Evolutionary conservation across 2,113 vertebrate genomes (phyloP), one percentile per base, ranked within the genome.

Genomic region (Ia io): DNA sequence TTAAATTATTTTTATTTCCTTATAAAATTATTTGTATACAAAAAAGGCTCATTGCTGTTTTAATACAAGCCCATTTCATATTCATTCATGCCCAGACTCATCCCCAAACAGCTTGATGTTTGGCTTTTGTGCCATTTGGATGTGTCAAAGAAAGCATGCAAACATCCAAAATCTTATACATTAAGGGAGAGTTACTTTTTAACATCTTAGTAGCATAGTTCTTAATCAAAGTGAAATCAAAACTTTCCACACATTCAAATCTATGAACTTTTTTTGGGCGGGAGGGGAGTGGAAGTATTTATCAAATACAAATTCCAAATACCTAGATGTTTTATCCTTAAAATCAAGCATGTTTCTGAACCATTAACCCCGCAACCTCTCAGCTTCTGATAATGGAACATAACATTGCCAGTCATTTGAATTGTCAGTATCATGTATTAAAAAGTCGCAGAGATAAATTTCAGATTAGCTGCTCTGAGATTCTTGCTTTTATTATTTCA

Each of bases 1-100:
- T 93, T 47, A 51, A 85, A 20, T 61, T 65, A 56, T 73, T 90
- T 90, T 59, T 90, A 63, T 53, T 82, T 96, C 30, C 25, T 77
- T 69, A 61, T 74, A 78, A 49, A 93, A 82, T 95, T 86, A 17
- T 86, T 95, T 90, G 28, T 32, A 37, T 65, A 67, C 2, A n/a
- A 91, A 96, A 94, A 61, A 59, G 22, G 10, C 59, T 61, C 59
- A 28, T 61, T 61, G 18, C 9, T 77, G 2, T 80, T 74, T 85
- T 53, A 80, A 63, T 47, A 91, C 37, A 85, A 95, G 35, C n/a
- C 6, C n/a, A 71, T 80, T 71, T 88, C 44, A 67, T 89, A 44
- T 74, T 83, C 91, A 78, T 78, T 80, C 79, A n/a, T 79, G 9
- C 9, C 25, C 47, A 49, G 20, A 82, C 32, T 93, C 44, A 91